Evolutionary conservation across 2,113 vertebrate species (phyloP).

Genomic region (Notechis scutatus): DNA sequence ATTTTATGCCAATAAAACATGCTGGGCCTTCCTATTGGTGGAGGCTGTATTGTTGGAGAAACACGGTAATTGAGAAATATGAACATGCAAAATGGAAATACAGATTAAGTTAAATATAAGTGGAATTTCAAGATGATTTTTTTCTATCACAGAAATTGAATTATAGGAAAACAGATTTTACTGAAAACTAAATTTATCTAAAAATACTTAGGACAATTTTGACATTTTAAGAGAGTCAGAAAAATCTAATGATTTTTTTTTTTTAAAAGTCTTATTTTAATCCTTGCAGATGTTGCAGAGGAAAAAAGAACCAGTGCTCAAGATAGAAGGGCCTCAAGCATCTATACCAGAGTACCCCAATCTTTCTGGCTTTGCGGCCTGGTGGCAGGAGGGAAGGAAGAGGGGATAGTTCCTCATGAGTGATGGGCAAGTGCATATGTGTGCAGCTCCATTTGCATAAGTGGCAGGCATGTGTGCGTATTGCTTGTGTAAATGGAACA

Average conservation of each 20-base stretch:
- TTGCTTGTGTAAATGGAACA: too few species aligned
- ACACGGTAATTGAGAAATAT: neutral
- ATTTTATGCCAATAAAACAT: too few species aligned
- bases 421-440: too few species aligned
- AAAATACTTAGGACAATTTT: neutral
- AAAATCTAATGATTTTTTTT: neutral
- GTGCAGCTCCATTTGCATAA: too few species aligned
- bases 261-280: neutral
- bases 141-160: neutral
- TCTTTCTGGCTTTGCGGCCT: too few species aligned
- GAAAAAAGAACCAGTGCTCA: neutral
- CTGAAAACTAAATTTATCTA: neutral
- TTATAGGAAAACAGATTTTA: neutral
- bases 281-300: neutral
- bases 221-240: neutral
- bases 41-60: too few species aligned
- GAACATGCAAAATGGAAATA: neutral
- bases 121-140: neutral
- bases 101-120: neutral
- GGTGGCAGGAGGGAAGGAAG: too few species aligned
- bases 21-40: too few species aligned
- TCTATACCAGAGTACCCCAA: neutral
- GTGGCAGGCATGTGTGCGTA: too few species aligned
- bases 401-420: too few species aligned
- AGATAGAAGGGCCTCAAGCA: neutral